Percentiles rank a stretch among this genome's conserved stretches.
These are phyloP conservation scores for Campoplex capitator DNA, from an alignment of 2,888 invertebrate species.

Conservation along the genomic window DNA sequence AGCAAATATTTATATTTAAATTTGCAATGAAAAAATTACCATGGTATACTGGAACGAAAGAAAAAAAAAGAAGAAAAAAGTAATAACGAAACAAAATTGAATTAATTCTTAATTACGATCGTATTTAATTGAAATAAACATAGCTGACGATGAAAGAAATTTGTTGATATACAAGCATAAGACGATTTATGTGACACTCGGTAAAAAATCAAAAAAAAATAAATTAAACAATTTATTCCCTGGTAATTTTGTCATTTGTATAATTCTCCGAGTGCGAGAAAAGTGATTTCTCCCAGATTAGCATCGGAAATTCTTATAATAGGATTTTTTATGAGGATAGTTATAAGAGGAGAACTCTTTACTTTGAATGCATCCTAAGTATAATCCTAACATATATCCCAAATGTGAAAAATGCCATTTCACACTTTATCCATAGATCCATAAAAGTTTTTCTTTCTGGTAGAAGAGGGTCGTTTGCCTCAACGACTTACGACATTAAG, in stretches of 20 bases:
- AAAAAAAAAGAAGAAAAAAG: too few relatives aligned
- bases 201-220: background rate
- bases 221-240: background rate
- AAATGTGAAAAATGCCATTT: constrained; percentile 18
- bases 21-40: background rate
- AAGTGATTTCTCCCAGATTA: background rate
- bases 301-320: background rate
- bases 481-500: constrained; percentile 73
- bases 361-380: background rate
- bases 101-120: too few relatives aligned
- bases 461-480: constrained; percentile 64
- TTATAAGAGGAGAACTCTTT: background rate
- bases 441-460: constrained; percentile 19
- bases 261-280: background rate
- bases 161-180: background rate
- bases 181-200: background rate
- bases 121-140: background rate
- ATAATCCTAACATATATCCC: constrained; percentile 3
- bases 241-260: background rate
- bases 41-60: too few relatives aligned
- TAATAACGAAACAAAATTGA: too few relatives aligned
- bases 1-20: background rate
- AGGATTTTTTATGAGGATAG: constrained; percentile 3
- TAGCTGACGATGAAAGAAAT: background rate
- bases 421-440: constrained; percentile 17